Evolutionary conservation across 2,113 vertebrate species (phyloP), one percentile per base, ranked within the genome.

Genomic region (Chascanopsetta lugubris): DNA sequence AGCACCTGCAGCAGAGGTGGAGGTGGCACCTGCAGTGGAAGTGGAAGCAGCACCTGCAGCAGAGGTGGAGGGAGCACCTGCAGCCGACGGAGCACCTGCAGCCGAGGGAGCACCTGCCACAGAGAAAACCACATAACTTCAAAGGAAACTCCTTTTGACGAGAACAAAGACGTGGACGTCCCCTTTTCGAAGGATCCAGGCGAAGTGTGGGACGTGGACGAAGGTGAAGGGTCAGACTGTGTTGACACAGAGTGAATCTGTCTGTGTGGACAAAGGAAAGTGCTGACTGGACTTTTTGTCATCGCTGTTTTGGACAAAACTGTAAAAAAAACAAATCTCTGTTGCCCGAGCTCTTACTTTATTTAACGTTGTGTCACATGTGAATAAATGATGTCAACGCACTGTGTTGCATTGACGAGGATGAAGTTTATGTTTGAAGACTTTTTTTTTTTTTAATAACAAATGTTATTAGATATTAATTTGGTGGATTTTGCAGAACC

Each of bases 81-180:
- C n/a, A n/a, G n/a, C n/a, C n/a, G n/a, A n/a, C n/a, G n/a, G n/a
- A n/a, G n/a, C n/a, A n/a, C n/a, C n/a, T n/a, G n/a, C n/a, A n/a
- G n/a, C n/a, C n/a, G n/a, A n/a, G n/a, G n/a, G n/a, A n/a, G n/a
- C n/a, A 7, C 9, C 73, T 11, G 75, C 77, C 45, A 43, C 69
- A 1, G 56, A 85, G 53, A 70, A 84, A 47, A 75, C 77, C 10
- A 50, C 62, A 22, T 92, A 88, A 61, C 42, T 20, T 11, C 24
- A 8, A 21, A 51, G 48, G 20, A 66, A 4, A 0, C 18, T 1
- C 12, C 27, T 0, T n/a, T n/a, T n/a, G n/a, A n/a, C n/a, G n/a
- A n/a, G n/a, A n/a, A n/a, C n/a, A n/a, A n/a, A n/a, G n/a, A n/a
- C n/a, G n/a, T n/a, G n/a, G n/a, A n/a, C n/a, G n/a, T n/a, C n/a